Base-by-base conservation (phyloP, 2,888 invertebrate species). In the Odiellus spinosus region DNA sequence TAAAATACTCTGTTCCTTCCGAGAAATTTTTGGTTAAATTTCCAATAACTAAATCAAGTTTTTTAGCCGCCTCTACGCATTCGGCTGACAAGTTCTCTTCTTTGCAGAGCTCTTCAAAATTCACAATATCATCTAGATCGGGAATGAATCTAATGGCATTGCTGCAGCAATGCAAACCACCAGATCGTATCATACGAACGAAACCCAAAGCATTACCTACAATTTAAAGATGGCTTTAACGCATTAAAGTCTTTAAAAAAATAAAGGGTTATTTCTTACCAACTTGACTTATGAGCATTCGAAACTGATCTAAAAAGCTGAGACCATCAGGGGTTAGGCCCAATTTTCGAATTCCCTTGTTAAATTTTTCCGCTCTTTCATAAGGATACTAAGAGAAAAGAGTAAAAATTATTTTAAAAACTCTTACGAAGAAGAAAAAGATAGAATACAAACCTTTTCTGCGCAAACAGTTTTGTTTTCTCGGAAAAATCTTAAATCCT, bases 311-410 rank as follows among this genome's bases (percentile, higher is more conserved):
- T 62, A 98, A 74, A 65, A 85, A 91, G 54, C 86, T 88, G 52
- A 79, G 73, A 1, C 85, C 86, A 55, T 84, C 82, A 35, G 77
- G 73, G 42, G 80, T 80, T 44, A 82, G 64, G 0, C 91, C 93
- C 38, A 96, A 68, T 61, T 85, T 83, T 54, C 82, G 74, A 53
- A 96, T 91, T 3, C 82, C 83, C 62, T 82, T 80, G 62, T 91
- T 87, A 63, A 98, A 91, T 62, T 83, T 85, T 54, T 93, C 90
- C 0, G 95, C 95, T 59, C 85, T 72, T 59, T 88, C 88, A 63
- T 83, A 93, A 0, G 82, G 78, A 67, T 53, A 51, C 50, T 53
- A 12, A 12, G 8, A 3, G 8, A 38, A 36, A 36, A 17, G 8
- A 36, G 1, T n/a, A 36, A 12, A 38, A 38, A 38, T 2, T 8